Evolutionary conservation across 2,888 invertebrate species (phyloP), one percentile per base, ranked within the genome.

Genomic region (Rhagonycha lutea): DNA sequence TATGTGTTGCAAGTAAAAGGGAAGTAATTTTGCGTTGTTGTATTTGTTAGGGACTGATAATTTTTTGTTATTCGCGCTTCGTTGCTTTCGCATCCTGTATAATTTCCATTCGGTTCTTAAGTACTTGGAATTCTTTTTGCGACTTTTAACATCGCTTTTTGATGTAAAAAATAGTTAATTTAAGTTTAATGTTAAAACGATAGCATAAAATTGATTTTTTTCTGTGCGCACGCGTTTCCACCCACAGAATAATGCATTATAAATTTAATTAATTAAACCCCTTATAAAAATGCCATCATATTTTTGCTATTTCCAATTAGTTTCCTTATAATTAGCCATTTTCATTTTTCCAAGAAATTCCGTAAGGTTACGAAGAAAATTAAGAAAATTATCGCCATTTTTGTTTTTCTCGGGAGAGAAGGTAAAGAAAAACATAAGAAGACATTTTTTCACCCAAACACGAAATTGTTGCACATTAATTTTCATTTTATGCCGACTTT

Each of bases 181-280:
- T 70, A 74, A 74, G 24, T 68, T 67, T 68, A 26, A 71, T 72
- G 72, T 75, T 72, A 72, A 73, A 76, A 75, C 76, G 79, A 76
- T 76, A 75, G 62, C 75, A 68, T 74, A 74, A 80, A 81, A 83
- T 83, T 81, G 83, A 83, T 83, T 81, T 81, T 80, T 74, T 65
- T 70, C 65, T 61, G 65, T 63, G 79, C 83, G 83, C 83, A 82
- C 71, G 83, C 83, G 82, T 74, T 29, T 14, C 65, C 63, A 18
- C 18, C 18, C 47, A 74, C 70, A 61, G 32, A 74, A 69, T 70
- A 74, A 75, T 73, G 61, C 71, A 69, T 77, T 77, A 68, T 78
- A 76, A 47, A 73, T 73, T 76, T 75, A 73, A 70, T 76, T 76
- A 79, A 78, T 69, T 74, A 76, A 76, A 76, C 76, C 76, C 47